Evolutionary conservation across 1,140 invertebrate species (phyloP), one percentile per base, ranked within the genome.

Genomic region (Microplitis mediator): DNA sequence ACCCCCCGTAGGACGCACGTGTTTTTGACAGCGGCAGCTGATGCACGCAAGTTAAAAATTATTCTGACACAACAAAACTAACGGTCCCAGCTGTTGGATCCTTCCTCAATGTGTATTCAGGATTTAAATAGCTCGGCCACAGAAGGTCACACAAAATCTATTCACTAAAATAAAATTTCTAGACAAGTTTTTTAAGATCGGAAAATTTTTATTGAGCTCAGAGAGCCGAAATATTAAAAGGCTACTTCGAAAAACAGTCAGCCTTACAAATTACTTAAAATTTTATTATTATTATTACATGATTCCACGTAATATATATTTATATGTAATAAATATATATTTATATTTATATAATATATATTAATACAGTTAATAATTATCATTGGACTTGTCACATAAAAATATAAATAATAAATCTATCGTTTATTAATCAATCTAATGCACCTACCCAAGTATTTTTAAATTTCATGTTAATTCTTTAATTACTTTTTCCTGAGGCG

Each of bases 401-500:
- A 80, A 81, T 81, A 80, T 76, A 80, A 80, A 76, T 79, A 77
- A 79, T 60, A 62, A 74, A 70, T 75, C 50, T 74, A n/a, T 73
- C 35, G 6, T 54, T 45, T 8, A 74, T 69, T 72, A 78, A 75
- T 71, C 35, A 23, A 69, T 63, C 31, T 75, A 73, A 73, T 58
- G 72, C 51, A 66, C 60, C 50, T 72, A 9, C 52, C 74, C 62
- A 67, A 34, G 32, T 66, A n/a, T n/a, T 74, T 34, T 58, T 35
- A 72, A 65, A 65, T 66, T 58, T 58, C 6, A 45, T 45, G 39
- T 4, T 45, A 65, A 16, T 39, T 52, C 32, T 54, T 34, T 35
- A 56, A 11, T 35, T 34, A 32, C 50, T 54, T 45, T 70, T 69
- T 45, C 54, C 34, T 45, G 45, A 51, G 45, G 45, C 64, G 50